Percentiles rank a stretch among this genome's conserved stretches.
These are phyloP conservation scores for Phainopepla nitens DNA, from an alignment of 2,113 vertebrate genomes.

Conservation along the genomic window DNA sequence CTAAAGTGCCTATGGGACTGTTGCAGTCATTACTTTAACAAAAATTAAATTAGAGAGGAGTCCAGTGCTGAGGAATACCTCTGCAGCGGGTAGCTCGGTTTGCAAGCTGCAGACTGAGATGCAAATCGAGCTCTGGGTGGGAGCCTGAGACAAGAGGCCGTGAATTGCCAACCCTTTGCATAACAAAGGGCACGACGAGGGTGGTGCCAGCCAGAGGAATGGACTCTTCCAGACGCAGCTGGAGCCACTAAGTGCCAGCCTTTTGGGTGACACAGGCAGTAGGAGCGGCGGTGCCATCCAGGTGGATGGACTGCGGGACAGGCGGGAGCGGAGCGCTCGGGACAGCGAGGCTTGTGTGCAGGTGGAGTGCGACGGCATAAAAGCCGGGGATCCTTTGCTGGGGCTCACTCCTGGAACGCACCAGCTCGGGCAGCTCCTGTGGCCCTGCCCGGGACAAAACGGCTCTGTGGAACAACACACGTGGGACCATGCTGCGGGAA, in stretches of 20 bases:
- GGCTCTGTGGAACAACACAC: too few species aligned
- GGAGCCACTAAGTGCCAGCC: fast-evolving
- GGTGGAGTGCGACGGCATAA: too few species aligned
- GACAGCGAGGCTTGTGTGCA: fast-evolving
- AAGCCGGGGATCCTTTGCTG: fast-evolving
- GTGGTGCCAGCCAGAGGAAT: not conserved
- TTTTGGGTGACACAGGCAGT: not conserved
- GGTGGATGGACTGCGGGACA: fast-evolving
- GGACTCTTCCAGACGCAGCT: not conserved
- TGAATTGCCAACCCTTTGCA: not conserved
- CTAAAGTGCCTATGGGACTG: not conserved
- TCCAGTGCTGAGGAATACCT: not conserved
- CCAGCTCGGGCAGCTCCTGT: fast-evolving
- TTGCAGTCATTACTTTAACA: not conserved
- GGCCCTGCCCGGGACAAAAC: too few species aligned
- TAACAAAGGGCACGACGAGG: not conserved
- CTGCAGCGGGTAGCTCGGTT: not conserved
- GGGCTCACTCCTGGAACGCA: fast-evolving
- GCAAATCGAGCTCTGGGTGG: not conserved
- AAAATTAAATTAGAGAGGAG: not conserved
- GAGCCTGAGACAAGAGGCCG: fast-evolving
- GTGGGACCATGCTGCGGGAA: not conserved
- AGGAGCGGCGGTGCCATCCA: fast-evolving
- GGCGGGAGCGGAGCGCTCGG: fast-evolving
- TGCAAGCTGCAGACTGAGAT: too few species aligned